These are phyloP conservation scores for Notiomystis cincta DNA, from an alignment of 2,113 vertebrate genomes.

Conservation along the genomic window DNA sequence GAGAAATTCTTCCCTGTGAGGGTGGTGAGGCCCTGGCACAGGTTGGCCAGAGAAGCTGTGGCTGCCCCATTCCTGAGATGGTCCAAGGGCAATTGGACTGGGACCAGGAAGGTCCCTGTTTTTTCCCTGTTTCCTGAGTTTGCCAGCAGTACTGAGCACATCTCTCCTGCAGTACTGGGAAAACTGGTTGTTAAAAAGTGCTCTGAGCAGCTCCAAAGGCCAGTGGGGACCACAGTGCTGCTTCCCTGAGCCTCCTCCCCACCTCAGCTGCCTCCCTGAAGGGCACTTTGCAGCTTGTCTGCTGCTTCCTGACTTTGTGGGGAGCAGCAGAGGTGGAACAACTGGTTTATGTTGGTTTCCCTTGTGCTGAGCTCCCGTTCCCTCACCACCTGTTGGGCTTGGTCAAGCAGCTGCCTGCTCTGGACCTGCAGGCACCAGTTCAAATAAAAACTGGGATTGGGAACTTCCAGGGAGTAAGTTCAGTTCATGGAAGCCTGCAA, in stretches of 20 bases:
- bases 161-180: neutral
- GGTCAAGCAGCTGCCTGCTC: neutral
- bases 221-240: neutral
- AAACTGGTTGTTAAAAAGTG: neutral
- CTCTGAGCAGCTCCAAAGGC: neutral
- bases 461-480: neutral
- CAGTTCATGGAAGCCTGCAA: neutral
- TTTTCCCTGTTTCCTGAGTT: neutral
- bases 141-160: neutral
- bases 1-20: neutral
- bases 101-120: neutral
- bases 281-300: neutral
- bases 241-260: neutral
- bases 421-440: neutral
- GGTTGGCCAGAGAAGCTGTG: neutral
- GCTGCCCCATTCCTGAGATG: neutral
- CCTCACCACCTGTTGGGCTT: neutral
- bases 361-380: neutral
- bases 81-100: neutral
- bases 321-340: neutral
- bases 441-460: neutral
- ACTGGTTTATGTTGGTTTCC: neutral
- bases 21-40: neutral
- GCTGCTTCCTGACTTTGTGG: neutral
- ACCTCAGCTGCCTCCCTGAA: neutral